Conservation (phyloP, 2,797 vertebrate species). For the Mastacembelus armatus region DNA sequence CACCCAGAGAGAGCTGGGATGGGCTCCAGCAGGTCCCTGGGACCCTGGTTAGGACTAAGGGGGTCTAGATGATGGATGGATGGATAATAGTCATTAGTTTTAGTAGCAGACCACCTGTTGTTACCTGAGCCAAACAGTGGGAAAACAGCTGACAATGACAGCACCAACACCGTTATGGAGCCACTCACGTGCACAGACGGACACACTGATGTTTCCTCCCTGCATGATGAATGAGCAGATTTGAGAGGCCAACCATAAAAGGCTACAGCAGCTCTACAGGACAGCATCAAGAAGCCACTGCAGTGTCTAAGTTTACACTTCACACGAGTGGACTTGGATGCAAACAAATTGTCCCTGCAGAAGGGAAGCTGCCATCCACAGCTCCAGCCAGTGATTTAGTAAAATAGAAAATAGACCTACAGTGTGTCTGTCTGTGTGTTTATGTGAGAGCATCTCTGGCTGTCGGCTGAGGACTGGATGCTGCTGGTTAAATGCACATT, state of each 20-base stretch:
- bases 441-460: constrained; percentile 69
- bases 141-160: constrained; percentile 38
- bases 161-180: constrained; percentile 38
- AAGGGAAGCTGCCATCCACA: constrained; percentile 55
- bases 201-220: constrained; percentile 51
- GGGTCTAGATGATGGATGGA: no score
- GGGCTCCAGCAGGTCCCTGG: no score
- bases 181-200: constrained; percentile 25
- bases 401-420: constrained; percentile 62
- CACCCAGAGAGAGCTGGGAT: no score
- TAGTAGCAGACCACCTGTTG: constrained; percentile 37
- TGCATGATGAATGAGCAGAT: constrained; percentile 64
- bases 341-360: constrained; percentile 63
- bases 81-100: no score
- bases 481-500: constrained; percentile 55
- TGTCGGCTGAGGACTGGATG: constrained; percentile 30
- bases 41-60: no score
- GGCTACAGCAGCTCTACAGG: constrained; percentile 66
- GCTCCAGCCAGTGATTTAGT: constrained; percentile 71
- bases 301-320: constrained; percentile 75
- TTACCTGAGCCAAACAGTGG: constrained; percentile 20
- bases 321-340: constrained; percentile 65
- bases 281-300: constrained; percentile 58
- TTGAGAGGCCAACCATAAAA: constrained; percentile 82
- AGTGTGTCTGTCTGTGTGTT: constrained; percentile 58